Evolutionary conservation across 2,888 invertebrate species (phyloP), one percentile per base, ranked within the genome.

Genomic region (Nephrocerus scutellatus): DNA sequence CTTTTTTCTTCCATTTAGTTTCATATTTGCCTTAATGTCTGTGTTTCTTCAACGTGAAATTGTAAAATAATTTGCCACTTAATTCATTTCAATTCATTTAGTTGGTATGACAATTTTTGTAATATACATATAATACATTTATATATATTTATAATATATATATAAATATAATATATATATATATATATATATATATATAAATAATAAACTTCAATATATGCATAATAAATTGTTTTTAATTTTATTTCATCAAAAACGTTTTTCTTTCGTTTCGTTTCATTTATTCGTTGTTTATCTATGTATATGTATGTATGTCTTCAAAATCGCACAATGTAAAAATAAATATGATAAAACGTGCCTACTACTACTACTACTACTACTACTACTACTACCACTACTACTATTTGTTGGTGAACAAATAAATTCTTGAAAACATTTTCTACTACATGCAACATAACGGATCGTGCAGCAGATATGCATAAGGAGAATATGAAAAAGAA

Each of bases 401-500:
- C 47, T 44, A 41, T 45, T 53, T 59, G 50, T 55, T 55, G 54
- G 60, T 59, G 65, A 68, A 66, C 67, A 68, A 59, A 63, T 68
- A 68, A 68, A 68, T 68, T 68, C 68, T 68, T 65, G 65, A 55
- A 51, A 63, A 62, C 55, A 62, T 63, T 60, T 64, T 62, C 53
- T 55, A 56, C 46, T 54, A 82, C 84, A 71, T 84, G 84, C 66
- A 76, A 80, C 52, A 80, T 79, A 57, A 84, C 54, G 82, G 80
- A 69, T 68, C 67, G 67, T 61, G 67, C 67, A 58, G 68, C 68
- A 64, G 84, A 84, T 64, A 77, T 76, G 68, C 84, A 85, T 68
- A 72, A 79, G 52, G 90, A 91, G 71, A 89, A 85, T 62, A 82
- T 90, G 79, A 88, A 89, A 76, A 86, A 86, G 70, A 84, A 88